A percentile compares a stretch with the other conserved stretches of the same genome.
phyloP scores from a whole-genome alignment of 1,140 invertebrate genomes.

The Melipona quadrifasciata region DNA sequence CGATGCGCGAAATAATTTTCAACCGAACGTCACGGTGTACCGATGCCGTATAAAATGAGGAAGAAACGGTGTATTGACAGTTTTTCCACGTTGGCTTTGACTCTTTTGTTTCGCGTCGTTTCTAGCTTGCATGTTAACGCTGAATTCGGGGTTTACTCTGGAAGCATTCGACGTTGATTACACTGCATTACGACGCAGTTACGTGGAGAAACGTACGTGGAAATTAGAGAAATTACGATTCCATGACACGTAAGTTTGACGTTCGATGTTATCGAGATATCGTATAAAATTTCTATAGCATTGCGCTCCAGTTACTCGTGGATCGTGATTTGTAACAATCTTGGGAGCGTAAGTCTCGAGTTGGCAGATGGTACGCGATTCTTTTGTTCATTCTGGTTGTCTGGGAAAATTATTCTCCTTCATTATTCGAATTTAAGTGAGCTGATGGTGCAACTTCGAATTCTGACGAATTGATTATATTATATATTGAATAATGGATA shows the following conservation, averaged over 20 bases:
- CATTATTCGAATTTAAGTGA: no score
- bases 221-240: neutral
- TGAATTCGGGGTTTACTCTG: neutral
- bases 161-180: neutral
- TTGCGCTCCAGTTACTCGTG: no score
- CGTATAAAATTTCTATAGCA: neutral
- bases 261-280: neutral
- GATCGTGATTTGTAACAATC: no score
- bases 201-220: no score
- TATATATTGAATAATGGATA: no score
- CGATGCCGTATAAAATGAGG: neutral
- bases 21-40: neutral
- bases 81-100: neutral
- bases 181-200: neutral
- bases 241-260: neutral
- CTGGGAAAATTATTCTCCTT: no score
- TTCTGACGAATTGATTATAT: no score
- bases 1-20: constrained; percentile 1
- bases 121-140: neutral
- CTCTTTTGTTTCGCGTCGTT: neutral
- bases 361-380: no score
- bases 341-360: no score
- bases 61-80: neutral
- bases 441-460: no score
- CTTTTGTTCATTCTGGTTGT: no score